Conservation (phyloP, 2,797 vertebrate genomes). For the Hozukius guyotensis region DNA sequence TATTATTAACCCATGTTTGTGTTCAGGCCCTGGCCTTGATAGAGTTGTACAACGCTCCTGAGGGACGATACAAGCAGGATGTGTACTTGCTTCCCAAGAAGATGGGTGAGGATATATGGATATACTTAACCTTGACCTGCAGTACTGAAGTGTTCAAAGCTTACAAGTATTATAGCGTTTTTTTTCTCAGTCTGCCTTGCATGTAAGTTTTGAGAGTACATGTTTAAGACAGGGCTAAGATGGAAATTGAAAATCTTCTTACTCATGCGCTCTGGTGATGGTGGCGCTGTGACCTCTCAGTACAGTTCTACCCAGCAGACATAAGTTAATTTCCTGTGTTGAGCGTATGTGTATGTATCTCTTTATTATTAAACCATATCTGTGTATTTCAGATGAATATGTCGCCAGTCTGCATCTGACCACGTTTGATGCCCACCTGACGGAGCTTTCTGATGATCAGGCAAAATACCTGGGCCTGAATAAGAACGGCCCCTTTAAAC, state of each 20-base stretch:
- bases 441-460: conserved; percentile 93
- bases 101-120: conserved; percentile 87
- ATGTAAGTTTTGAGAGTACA: background rate
- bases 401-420: conserved; percentile 93
- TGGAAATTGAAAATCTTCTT: background rate
- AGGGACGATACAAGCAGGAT: conserved; percentile 96
- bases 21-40: conserved; percentile 93
- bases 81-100: conserved; percentile 97
- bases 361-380: background rate
- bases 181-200: background rate
- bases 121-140: background rate
- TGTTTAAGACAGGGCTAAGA: background rate
- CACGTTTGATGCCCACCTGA: conserved; percentile 94
- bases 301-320: background rate
- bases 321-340: background rate
- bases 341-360: background rate
- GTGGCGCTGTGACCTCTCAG: no score
- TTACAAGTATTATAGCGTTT: background rate
- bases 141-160: conserved; percentile 1
- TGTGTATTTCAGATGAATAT: conserved; percentile 88
- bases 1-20: conserved; percentile 25
- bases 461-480: conserved; percentile 96
- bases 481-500: conserved; percentile 97
- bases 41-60: conserved; percentile 94
- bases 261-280: no score